phyloP scores from a whole-genome alignment of 2,888 invertebrate genomes.

The Fabriciana adippe region DNA sequence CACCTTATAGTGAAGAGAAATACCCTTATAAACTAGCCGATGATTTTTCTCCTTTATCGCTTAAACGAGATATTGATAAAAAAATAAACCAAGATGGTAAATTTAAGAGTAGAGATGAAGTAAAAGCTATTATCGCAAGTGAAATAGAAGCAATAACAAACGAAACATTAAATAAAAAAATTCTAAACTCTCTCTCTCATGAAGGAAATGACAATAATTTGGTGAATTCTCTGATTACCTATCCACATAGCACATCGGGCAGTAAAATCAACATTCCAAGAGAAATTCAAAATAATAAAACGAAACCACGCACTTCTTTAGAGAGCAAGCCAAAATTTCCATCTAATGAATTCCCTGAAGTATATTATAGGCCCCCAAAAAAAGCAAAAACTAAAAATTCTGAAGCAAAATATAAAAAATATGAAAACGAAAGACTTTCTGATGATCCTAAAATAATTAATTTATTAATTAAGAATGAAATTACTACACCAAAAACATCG shows the following conservation, averaged over 20 bases:
- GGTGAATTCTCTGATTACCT: constrained; percentile 54
- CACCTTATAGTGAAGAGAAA: constrained; percentile 68
- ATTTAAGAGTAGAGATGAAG: constrained; percentile 14
- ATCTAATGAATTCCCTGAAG: constrained; percentile 36
- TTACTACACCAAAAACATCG: background rate
- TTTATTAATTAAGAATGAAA: background rate
- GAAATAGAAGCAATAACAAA: background rate
- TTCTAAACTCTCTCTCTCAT: background rate
- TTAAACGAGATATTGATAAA: background rate
- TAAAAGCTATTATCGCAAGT: too few species aligned
- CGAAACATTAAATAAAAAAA: background rate
- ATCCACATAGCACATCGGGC: constrained; percentile 51
- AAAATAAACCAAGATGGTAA: background rate
- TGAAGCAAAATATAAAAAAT: background rate
- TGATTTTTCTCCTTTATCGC: background rate
- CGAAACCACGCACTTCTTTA: constrained; percentile 14
- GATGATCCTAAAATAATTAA: background rate
- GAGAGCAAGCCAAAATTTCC: constrained; percentile 26
- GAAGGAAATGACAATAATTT: constrained; percentile 22
- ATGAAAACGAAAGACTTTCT: background rate
- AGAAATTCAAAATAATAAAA: constrained; percentile 15
- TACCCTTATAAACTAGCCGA: constrained; percentile 54
- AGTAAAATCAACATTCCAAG: constrained; percentile 35
- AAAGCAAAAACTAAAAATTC: constrained; percentile 29
- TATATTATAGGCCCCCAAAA: constrained; percentile 53